Base-by-base conservation (phyloP, 2,797 vertebrate genomes). In the Nannoperca australis region DNA sequence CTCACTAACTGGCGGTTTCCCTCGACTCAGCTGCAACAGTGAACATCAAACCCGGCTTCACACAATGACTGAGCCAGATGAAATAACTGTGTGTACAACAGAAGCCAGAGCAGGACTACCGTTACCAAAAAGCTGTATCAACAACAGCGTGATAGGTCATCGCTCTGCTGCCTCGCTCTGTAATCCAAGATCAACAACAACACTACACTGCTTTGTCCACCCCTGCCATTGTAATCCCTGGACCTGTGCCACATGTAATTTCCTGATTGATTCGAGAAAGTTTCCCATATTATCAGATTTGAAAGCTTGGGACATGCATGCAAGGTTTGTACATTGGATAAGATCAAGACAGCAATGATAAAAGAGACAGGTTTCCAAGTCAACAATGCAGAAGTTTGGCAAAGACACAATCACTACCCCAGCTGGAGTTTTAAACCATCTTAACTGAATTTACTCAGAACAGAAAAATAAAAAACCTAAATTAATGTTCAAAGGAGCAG, bases 121-220 rank as follows among this genome's bases (percentile, higher is more conserved):
- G 18, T 73, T 59, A 76, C 73, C 82, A 71, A 76, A 89, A 85
- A 86, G 87, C 91, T 89, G 88, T 79, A 82, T 85, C 88, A 87
- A 91, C 85, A 88, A 64, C 78, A 13, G 45, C 62, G 42, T 22
- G 72, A 88, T 78, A 73, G 88, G 81, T 85, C 88, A 79, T 22
- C 60, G 81, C 88, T 87, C 84, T 13, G 70, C 82, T 69, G 82
- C 87, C 78, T 62, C 56, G 9, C 70, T 78, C 78, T 63, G 62
- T 84, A 85, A 86, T 88, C 88, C 89, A 85, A 80, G 42, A 85
- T 75, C 88, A 87, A 91, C 91, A 81, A 81, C 49, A 83, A 85
- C 22, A 66, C 72, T 24, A 50, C 78, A 61, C 69, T 22, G 70
- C 63, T 81, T 70, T 65, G 45, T 82, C 71, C 80, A 53, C 20